These are phyloP conservation scores for Meriones psammophilus DNA, from an alignment of 2,797 vertebrate species.

Conservation along the genomic window DNA sequence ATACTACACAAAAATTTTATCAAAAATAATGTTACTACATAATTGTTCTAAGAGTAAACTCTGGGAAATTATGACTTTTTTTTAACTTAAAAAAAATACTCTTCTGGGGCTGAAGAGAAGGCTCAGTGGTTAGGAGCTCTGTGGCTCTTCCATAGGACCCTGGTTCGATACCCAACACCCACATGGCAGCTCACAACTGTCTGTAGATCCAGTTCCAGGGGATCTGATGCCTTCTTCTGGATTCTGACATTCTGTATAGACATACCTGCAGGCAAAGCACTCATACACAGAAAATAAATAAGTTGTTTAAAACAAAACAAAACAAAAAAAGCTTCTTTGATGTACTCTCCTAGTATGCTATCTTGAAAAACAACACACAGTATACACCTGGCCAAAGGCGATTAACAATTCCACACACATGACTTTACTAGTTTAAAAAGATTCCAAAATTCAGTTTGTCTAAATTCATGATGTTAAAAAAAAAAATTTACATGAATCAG, in stretches of 20 bases:
- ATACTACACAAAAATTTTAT: constrained; percentile 77
- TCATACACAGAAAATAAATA: too few species aligned
- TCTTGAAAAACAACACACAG: constrained; percentile 65
- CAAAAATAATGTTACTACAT: constrained; percentile 76
- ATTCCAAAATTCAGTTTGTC: constrained; percentile 31
- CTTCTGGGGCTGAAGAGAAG: too few species aligned
- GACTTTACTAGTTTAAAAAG: constrained; percentile 48
- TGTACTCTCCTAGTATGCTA: constrained; percentile 53
- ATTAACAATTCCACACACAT: constrained; percentile 28
- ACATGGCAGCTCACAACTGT: too few species aligned
- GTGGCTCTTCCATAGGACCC: too few species aligned
- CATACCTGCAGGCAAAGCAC: too few species aligned
- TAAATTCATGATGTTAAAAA: constrained; percentile 53
- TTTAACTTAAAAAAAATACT: not conserved
- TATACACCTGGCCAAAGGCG: not conserved
- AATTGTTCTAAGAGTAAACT: constrained; percentile 83
- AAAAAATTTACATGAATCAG: constrained; percentile 37
- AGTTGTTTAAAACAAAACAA: too few species aligned
- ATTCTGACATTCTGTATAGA: too few species aligned
- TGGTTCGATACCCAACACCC: too few species aligned
- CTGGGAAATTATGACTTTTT: not conserved
- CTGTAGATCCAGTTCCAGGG: too few species aligned
- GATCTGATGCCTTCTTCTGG: too few species aligned
- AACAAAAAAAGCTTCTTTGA: constrained; percentile 39
- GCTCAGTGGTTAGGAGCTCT: too few species aligned